Base-by-base conservation (phyloP, 1,140 invertebrate species). In the Musca vetustissima region DNA sequence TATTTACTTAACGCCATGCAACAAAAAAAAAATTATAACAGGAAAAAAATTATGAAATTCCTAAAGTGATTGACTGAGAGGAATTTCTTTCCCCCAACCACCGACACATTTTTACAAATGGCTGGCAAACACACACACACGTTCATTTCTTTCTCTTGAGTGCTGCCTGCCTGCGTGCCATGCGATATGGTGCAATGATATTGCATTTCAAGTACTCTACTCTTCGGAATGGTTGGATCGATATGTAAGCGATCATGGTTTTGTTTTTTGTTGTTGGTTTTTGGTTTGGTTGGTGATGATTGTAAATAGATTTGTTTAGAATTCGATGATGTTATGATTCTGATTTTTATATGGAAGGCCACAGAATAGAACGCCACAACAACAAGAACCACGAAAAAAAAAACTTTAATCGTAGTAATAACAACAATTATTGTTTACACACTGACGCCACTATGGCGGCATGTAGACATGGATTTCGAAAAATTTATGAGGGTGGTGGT, bases 391-490 rank as follows among this genome's bases (percentile, higher is more conserved):
- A 55, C 13, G 24, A 55, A 24, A 55, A 24, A 55, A 55, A 53
- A 21, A 53, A 53, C 19, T 21, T 17, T 15, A 32, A 43, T 43
- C 36, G 36, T 43, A 43, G 36, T 19, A 61, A 59, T 59, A 9
- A n/a, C 25, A 28, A 25, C 15, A 61, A 61, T 21, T 17, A 36
- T 70, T 80, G 73, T 80, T 80, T 80, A 70, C 78, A 55, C 70
- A 78, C 69, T 80, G 78, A 80, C 78, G 78, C 78, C 78, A 80
- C 78, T 76, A 71, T 80, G 78, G 79, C 78, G 78, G 78, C 75
- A 71, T 21, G 57, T 61, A 61, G 57, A 61, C 57, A 36, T 61
- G n/a, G 36, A 43, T 43, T 43, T 43, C 6, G 36, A 43, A 21
- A 55, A 61, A 36, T 61, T 43, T 61, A 61, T 61, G 57, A 61